These are phyloP conservation scores for Caiman crocodilus DNA, from an alignment of 2,797 vertebrate species.

Conservation along the genomic window DNA sequence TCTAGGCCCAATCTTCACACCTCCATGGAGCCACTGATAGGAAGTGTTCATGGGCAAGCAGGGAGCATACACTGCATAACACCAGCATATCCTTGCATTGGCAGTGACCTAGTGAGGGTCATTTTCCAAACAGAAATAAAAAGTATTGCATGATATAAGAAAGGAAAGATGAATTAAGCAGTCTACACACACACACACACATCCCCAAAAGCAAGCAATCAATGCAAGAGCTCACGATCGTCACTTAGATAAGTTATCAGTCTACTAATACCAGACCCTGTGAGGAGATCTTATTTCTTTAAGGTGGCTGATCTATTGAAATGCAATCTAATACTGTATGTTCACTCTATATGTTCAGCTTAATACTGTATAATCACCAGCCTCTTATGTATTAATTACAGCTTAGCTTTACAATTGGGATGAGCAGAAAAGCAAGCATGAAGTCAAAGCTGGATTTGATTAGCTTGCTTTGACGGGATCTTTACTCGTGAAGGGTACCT, in stretches of 20 bases:
- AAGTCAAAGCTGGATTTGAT: constrained; percentile 78
- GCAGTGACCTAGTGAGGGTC: not conserved
- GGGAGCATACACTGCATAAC: accelerated
- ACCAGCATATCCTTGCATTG: accelerated
- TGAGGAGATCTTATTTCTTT: constrained; percentile 62
- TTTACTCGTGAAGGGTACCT: constrained; percentile 38
- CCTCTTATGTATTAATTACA: constrained; percentile 81
- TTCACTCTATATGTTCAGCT: constrained; percentile 67
- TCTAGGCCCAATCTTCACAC: not conserved
- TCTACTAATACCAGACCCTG: constrained; percentile 53
- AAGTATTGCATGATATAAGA: not conserved
- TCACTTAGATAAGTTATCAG: constrained; percentile 62
- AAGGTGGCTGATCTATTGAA: constrained; percentile 60
- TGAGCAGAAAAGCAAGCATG: constrained; percentile 78
- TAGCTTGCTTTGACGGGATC: constrained; percentile 73
- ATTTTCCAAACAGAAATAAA: not conserved
- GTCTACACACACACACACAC: accelerated
- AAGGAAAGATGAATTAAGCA: not conserved
- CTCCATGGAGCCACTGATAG: not conserved
- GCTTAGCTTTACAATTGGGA: constrained; percentile 77
- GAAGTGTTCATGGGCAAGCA: not conserved
- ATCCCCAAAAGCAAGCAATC: constrained; percentile 22
- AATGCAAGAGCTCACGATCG: constrained; percentile 47
- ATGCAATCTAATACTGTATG: constrained; percentile 60
- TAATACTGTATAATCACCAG: constrained; percentile 77